These are phyloP conservation scores for Rhadina sibilatrix DNA, from an alignment of 2,113 vertebrate genomes.

Conservation along the genomic window DNA sequence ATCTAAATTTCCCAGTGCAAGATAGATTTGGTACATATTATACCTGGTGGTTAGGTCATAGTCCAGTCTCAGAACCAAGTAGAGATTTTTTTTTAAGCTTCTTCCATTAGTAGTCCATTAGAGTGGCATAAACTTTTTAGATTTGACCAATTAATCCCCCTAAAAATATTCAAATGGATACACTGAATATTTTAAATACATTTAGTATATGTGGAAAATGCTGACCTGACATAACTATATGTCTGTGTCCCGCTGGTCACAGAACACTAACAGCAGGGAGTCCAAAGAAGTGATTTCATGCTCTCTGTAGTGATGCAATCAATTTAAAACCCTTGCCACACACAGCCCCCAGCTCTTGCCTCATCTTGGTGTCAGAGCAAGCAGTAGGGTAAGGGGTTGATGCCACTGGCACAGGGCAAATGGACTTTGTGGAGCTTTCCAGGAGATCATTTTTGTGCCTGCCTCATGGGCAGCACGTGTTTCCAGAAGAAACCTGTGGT, in stretches of 20 bases:
- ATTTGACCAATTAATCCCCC: constrained; percentile 43
- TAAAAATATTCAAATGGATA: constrained; percentile 48
- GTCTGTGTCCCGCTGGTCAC: neutral
- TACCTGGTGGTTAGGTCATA: constrained; percentile 47
- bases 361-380: neutral
- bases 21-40: constrained; percentile 43
- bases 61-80: neutral
- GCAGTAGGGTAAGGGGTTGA: neutral
- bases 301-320: neutral
- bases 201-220: neutral
- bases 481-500: neutral
- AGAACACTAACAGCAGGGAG: neutral
- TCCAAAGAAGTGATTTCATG: neutral
- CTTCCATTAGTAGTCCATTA: constrained; percentile 61
- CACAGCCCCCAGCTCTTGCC: neutral
- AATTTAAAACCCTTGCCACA: neutral
- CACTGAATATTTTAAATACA: constrained; percentile 34
- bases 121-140: constrained; percentile 51
- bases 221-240: neutral
- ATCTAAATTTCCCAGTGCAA: constrained; percentile 31
- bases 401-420: neutral
- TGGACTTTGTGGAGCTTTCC: neutral
- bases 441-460: neutral
- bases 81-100: constrained; percentile 39
- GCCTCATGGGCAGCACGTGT: rapidly evolving